Evolutionary conservation across 37 sponge, comb jelly and placozoan species (phyloP).

Genomic region (Aphrocallistes beatrix): DNA sequence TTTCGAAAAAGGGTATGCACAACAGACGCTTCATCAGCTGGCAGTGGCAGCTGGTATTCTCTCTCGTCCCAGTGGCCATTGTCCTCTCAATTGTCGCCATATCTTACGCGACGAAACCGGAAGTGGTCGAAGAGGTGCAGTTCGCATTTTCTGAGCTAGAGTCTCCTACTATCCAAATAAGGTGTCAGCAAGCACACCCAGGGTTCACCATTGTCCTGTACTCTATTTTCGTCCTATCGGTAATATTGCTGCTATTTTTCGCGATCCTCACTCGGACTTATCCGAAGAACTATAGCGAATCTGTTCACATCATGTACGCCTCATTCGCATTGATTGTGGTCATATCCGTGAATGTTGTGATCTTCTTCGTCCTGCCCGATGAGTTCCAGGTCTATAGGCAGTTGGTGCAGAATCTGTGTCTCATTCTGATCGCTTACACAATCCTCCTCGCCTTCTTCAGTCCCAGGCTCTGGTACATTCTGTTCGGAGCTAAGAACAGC

Average conservation of each 20-base stretch:
- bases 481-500: background rate
- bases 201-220: conserved; percentile 33
- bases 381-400: background rate
- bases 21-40: conserved; percentile 35
- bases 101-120: conserved; percentile 20
- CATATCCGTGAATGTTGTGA: conserved; percentile 36
- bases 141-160: background rate
- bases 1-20: background rate
- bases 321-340: conserved; percentile 40
- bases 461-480: background rate
- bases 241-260: conserved; percentile 33
- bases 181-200: conserved; percentile 23
- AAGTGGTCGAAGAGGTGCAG: background rate
- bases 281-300: conserved; percentile 69
- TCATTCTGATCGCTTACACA: background rate
- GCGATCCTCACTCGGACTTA: conserved; percentile 44
- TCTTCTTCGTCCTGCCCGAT: conserved; percentile 21
- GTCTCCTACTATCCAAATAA: conserved; percentile 29
- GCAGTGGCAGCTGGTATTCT: conserved; percentile 45
- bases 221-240: conserved; percentile 31
- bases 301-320: conserved; percentile 42
- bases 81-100: conserved; percentile 29
- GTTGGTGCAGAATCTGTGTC: background rate
- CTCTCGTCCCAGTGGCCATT: conserved; percentile 28
- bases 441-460: background rate